These are phyloP conservation scores for Heliothis subflexa DNA, from an alignment of 1,140 invertebrate species.

Conservation along the genomic window DNA sequence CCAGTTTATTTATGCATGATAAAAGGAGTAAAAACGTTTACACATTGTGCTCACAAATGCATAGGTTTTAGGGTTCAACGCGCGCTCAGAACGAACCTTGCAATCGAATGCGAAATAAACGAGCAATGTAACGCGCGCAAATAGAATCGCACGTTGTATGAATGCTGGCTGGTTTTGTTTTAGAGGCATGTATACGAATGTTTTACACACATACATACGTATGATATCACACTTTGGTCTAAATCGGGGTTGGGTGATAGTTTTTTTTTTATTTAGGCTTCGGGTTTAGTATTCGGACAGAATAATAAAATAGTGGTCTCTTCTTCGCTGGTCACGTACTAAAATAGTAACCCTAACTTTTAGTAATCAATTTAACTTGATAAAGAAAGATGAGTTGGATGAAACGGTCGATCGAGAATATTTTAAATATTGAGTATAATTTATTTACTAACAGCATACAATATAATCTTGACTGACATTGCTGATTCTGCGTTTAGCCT, in stretches of 20 bases:
- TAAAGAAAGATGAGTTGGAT: too few relatives aligned
- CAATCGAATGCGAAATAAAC: conserved; percentile 39
- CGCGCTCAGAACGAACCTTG: conserved; percentile 19
- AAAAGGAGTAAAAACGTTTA: conserved; percentile 40
- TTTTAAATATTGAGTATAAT: too few relatives aligned
- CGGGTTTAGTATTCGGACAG: neutral
- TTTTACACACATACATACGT: conserved; percentile 12
- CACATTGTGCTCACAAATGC: conserved; percentile 44
- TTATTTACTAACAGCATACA: too few relatives aligned
- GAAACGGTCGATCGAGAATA: too few relatives aligned
- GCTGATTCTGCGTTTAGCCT: too few relatives aligned
- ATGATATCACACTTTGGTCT: conserved; percentile 19
- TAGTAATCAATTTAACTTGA: too few relatives aligned
- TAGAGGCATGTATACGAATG: conserved; percentile 1
- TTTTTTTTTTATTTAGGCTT: neutral
- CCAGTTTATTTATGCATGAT: conserved; percentile 31
- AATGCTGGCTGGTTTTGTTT: conserved; percentile 33
- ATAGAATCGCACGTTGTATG: conserved; percentile 37
- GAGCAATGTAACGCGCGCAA: conserved; percentile 33
- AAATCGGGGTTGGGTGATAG: neutral
- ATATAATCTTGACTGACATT: too few relatives aligned
- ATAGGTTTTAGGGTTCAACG: conserved; percentile 43
- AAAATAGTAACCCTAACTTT: too few relatives aligned
- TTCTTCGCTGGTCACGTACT: too few relatives aligned
- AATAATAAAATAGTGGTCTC: too few relatives aligned